Evolutionary conservation across 2,888 invertebrate species (phyloP).

Genomic region (Camponotus fellah): DNA sequence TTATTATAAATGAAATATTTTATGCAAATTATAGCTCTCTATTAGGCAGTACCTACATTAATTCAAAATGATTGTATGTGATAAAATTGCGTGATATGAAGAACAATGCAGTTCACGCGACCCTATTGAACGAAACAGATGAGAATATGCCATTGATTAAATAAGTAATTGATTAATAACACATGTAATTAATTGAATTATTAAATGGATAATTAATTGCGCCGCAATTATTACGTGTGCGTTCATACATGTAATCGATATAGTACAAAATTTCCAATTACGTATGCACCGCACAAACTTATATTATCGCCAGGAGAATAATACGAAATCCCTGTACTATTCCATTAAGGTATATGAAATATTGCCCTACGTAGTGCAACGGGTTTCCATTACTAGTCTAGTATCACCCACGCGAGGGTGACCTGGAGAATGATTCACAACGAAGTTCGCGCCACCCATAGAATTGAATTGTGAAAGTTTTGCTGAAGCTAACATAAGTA

Average conservation of each 20-base stretch:
- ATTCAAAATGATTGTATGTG: neutral
- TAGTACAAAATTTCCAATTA: slow-evolving; percentile 33
- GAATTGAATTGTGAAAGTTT: slow-evolving; percentile 40
- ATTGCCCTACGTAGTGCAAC: neutral
- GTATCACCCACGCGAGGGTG: slow-evolving; percentile 9
- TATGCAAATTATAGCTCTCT: slow-evolving; percentile 29
- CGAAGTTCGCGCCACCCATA: slow-evolving; percentile 25
- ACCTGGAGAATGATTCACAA: slow-evolving; percentile 32
- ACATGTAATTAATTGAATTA: slow-evolving; percentile 38
- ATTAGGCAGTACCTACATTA: slow-evolving; percentile 23
- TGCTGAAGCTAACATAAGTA: slow-evolving; percentile 1
- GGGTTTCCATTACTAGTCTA: slow-evolving; percentile 4
- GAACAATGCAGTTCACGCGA: slow-evolving; percentile 3
- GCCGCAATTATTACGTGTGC: slow-evolving; percentile 1
- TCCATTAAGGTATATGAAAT: neutral
- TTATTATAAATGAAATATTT: slow-evolving; percentile 13
- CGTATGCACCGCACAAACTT: neutral
- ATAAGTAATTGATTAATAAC: slow-evolving; percentile 52
- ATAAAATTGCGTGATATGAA: slow-evolving; percentile 9
- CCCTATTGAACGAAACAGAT: neutral
- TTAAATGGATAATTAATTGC: slow-evolving; percentile 50
- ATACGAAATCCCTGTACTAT: neutral
- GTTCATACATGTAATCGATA: slow-evolving; percentile 5
- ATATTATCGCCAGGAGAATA: neutral
- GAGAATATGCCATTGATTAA: slow-evolving; percentile 35